phyloP scores from a whole-genome alignment of 2,888 invertebrate genomes.

The Drosophila percnosoma region DNA sequence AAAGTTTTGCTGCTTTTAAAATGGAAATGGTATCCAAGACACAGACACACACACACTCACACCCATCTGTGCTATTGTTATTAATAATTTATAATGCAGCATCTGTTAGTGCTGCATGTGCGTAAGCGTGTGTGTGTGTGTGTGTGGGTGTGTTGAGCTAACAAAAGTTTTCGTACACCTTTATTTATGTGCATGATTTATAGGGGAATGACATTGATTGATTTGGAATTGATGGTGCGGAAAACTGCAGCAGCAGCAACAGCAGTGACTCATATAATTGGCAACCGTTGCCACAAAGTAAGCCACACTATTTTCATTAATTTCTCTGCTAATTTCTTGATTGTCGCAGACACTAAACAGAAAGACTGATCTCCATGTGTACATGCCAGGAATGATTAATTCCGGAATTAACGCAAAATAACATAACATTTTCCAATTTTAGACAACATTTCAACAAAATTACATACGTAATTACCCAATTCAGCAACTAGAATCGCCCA shows the following conservation, averaged over 20 bases:
- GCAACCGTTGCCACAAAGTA: slow-evolving; percentile 28
- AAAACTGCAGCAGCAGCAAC: slow-evolving; percentile 52
- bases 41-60: slow-evolving; percentile 27
- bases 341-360: neutral
- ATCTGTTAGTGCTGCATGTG: slow-evolving; percentile 53
- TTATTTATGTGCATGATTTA: slow-evolving; percentile 78
- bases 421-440: neutral
- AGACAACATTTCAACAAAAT: neutral
- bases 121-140: slow-evolving; percentile 12
- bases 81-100: slow-evolving; percentile 75
- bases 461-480: neutral
- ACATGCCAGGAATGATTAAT: neutral
- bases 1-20: slow-evolving; percentile 68
- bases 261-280: slow-evolving; percentile 30
- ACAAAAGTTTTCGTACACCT: slow-evolving; percentile 56
- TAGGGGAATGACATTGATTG: slow-evolving; percentile 75
- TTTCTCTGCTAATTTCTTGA: neutral
- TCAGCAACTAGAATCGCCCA: neutral
- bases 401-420: neutral
- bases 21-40: slow-evolving; percentile 53
- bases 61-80: slow-evolving; percentile 42
- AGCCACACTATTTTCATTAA: slow-evolving; percentile 18
- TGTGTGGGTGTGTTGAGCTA: slow-evolving; percentile 25
- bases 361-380: neutral
- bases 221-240: slow-evolving; percentile 74